A percentile compares a stretch with the other conserved stretches of the same genome.
Evolutionary conservation across 2,888 invertebrate species (phyloP).

Genomic region (Conops quadrifasciatus): DNA sequence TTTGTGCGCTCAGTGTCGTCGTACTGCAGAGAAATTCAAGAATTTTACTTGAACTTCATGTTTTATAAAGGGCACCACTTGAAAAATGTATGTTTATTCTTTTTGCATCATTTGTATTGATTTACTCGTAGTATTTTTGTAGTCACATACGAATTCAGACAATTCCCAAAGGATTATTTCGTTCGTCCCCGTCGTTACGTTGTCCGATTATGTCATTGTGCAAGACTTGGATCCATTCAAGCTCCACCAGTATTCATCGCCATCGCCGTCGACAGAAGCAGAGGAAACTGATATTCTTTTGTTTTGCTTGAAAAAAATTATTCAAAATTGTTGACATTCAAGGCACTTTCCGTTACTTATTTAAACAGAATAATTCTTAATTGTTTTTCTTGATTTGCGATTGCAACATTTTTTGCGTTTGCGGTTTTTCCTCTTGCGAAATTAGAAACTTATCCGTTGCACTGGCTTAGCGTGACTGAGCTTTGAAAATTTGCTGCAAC

Average conservation of each 20-base stretch:
- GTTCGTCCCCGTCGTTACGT: no score
- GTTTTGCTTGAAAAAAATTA: neutral
- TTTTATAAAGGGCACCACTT: neutral
- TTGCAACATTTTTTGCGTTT: neutral
- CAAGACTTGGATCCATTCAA: no score
- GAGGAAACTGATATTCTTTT: neutral
- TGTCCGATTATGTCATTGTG: neutral
- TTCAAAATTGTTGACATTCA: neutral
- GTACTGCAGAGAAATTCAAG: constrained; percentile 14
- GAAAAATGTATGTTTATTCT: neutral
- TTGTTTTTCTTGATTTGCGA: neutral
- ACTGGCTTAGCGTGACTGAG: constrained; percentile 18
- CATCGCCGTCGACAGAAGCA: neutral
- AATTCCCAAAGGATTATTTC: neutral
- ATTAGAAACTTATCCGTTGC: constrained; percentile 9
- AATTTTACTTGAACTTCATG: constrained; percentile 37
- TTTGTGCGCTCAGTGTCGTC: constrained; percentile 22
- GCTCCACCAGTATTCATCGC: neutral
- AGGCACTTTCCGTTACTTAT: constrained; percentile 18
- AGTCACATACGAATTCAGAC: neutral
- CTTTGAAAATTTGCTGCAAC: neutral
- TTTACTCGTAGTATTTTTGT: neutral
- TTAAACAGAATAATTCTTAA: neutral
- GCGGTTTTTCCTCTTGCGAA: neutral
- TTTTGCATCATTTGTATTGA: neutral